These are phyloP conservation scores for Drosophila pseudotalamancana DNA, from an alignment of 2,888 invertebrate genomes.

Conservation along the genomic window DNA sequence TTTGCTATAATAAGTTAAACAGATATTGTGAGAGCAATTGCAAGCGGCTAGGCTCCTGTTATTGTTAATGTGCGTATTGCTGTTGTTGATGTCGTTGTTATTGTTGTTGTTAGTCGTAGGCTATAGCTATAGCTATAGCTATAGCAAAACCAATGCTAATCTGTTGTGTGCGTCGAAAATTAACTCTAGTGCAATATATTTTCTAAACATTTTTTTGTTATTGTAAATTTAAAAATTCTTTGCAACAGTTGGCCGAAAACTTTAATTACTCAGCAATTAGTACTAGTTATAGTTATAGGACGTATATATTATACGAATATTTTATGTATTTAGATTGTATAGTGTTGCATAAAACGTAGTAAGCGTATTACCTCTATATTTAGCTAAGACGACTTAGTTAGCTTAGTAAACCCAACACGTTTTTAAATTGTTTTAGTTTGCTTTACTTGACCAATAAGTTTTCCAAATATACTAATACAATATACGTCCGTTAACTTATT, in stretches of 20 bases:
- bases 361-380: constrained; percentile 21
- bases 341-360: constrained; percentile 14
- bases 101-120: constrained; percentile 37
- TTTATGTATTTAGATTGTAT: constrained; percentile 23
- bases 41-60: constrained; percentile 38
- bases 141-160: constrained; percentile 37
- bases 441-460: not conserved
- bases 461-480: not conserved
- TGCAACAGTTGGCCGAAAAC: constrained; percentile 23
- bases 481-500: not conserved
- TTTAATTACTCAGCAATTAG: constrained; percentile 34
- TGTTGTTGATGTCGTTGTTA: constrained; percentile 27
- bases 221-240: constrained; percentile 1
- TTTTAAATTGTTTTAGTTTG: not conserved
- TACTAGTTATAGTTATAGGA: constrained; percentile 11
- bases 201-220: constrained; percentile 15
- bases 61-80: constrained; percentile 46
- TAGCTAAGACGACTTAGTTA: constrained; percentile 1
- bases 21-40: constrained; percentile 32
- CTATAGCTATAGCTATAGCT: too few relatives aligned
- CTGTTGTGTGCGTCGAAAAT: constrained; percentile 21
- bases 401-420: not conserved
- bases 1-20: constrained; percentile 35
- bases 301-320: constrained; percentile 5
- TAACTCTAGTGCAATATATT: constrained; percentile 63